Conservation (phyloP, 2,797 vertebrate genomes). For the Lutjanus argentimaculatus region DNA sequence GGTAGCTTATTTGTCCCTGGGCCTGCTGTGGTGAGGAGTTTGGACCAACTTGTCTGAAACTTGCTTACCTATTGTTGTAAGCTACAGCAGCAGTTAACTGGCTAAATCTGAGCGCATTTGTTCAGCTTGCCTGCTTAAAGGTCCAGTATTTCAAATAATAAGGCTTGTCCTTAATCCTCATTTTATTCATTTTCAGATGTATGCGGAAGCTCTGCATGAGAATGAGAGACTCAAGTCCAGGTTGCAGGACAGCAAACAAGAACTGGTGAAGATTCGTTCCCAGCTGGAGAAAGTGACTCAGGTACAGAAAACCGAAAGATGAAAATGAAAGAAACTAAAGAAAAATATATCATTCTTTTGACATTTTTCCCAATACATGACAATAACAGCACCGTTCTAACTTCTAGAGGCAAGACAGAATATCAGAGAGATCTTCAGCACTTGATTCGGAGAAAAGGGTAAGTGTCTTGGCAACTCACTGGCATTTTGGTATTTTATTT, state of each 20-base stretch:
- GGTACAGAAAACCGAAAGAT: constrained; percentile 70
- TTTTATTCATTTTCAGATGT: constrained; percentile 86
- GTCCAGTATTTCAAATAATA: too few relatives aligned
- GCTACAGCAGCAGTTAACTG: too few relatives aligned
- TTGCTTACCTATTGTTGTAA: too few relatives aligned
- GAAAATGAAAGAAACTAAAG: too few relatives aligned
- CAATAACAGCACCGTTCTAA: constrained; percentile 48
- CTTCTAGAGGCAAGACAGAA: constrained; percentile 93
- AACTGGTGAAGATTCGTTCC: constrained; percentile 90
- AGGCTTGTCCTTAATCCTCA: background rate
- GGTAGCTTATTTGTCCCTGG: too few relatives aligned
- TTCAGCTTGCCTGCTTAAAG: background rate
- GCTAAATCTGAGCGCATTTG: too few relatives aligned
- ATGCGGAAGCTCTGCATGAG: constrained; percentile 93
- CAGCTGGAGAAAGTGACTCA: constrained; percentile 94
- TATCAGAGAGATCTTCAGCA: constrained; percentile 91
- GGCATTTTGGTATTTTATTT: constrained; percentile 33
- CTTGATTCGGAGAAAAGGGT: constrained; percentile 95
- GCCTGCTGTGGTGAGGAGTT: too few relatives aligned
- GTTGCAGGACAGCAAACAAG: constrained; percentile 93
- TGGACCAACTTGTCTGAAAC: too few relatives aligned
- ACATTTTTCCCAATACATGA: background rate
- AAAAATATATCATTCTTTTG: background rate
- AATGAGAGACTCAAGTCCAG: constrained; percentile 95
- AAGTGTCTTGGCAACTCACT: constrained; percentile 51